Evolutionary conservation across 2,113 vertebrate species (phyloP), one percentile per base, ranked within the genome.

Genomic region (Saccopteryx leptura): DNA sequence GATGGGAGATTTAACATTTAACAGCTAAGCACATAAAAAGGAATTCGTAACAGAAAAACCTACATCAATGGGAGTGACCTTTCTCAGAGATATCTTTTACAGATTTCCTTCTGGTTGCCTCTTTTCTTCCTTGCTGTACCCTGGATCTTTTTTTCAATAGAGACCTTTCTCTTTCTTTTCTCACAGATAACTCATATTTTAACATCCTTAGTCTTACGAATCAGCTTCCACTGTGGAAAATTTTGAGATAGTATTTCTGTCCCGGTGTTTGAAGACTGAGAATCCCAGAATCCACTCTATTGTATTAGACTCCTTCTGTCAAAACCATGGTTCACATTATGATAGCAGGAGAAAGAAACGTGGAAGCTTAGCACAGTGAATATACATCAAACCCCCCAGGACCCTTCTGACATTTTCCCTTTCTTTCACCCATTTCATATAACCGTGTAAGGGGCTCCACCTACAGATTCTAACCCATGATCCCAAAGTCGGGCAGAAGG

Each of bases 1-100:
- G 97, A 96, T 90, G 82, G 75, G 65, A 95, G 79, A 86, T 93
- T 97, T 97, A 97, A 97, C 96, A 97, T 97, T 96, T 97, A 97
- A 95, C 95, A 96, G 96, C 96, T 97, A 96, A 95, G 72, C 91
- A 97, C 93, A 97, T 97, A 97, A 96, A 98, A 97, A 95, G 86
- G 93, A 96, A 97, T 97, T 94, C 79, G 23, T 90, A 90, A 91
- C 86, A 97, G 94, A 97, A 91, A 97, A 97, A 72, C 91, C 82
- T 94, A 95, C 93, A 96, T 96, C 94, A 96, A 74, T 95, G 66
- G 88, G 15, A 95, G 84, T 97, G 97, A 97, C 97, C 96, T 98
- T 98, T 98, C 97, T 97, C 97, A 97, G 96, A 97, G 88, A 97
- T 95, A 97, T 97, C 96, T 96, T 97, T 97, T 97, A 96, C 95